These are phyloP conservation scores for Lamellibrachia luymesi DNA, from an alignment of 1,140 invertebrate species.

Conservation along the genomic window DNA sequence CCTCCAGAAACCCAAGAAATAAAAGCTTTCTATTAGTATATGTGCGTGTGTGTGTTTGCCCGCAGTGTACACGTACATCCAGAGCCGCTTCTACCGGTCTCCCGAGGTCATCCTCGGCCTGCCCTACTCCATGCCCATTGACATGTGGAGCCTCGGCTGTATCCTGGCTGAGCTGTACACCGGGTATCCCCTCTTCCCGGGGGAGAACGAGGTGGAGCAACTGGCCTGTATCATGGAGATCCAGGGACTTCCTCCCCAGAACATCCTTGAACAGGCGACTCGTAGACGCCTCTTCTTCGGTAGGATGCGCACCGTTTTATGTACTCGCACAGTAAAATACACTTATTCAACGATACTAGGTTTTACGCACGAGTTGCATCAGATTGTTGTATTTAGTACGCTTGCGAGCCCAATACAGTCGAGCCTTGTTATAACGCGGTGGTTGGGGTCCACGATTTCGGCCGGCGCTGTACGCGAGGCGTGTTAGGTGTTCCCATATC, in stretches of 20 bases:
- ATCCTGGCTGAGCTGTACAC: slow-evolving; percentile 92
- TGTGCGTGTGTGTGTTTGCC: slow-evolving; percentile 21
- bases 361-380: too few species aligned
- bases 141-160: slow-evolving; percentile 81
- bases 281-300: slow-evolving; percentile 54
- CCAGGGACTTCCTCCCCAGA: slow-evolving; percentile 15
- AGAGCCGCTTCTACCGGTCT: slow-evolving; percentile 57
- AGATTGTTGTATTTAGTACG: too few species aligned
- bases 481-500: too few species aligned
- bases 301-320: slow-evolving; percentile 23
- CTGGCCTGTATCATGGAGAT: slow-evolving; percentile 57
- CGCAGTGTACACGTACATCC: slow-evolving; percentile 58
- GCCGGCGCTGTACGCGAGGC: too few species aligned
- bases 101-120: slow-evolving; percentile 57
- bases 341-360: too few species aligned
- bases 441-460: too few species aligned
- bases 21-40: slow-evolving; percentile 7
- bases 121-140: slow-evolving; percentile 97
- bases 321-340: too few species aligned
- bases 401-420: too few species aligned
- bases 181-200: slow-evolving; percentile 57
- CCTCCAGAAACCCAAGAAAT: not conserved
- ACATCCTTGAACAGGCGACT: slow-evolving; percentile 43
- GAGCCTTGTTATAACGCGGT: too few species aligned
- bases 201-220: slow-evolving; percentile 58